phyloP scores from a whole-genome alignment of 1,140 invertebrate genomes.

The Monochamus saltuarius region DNA sequence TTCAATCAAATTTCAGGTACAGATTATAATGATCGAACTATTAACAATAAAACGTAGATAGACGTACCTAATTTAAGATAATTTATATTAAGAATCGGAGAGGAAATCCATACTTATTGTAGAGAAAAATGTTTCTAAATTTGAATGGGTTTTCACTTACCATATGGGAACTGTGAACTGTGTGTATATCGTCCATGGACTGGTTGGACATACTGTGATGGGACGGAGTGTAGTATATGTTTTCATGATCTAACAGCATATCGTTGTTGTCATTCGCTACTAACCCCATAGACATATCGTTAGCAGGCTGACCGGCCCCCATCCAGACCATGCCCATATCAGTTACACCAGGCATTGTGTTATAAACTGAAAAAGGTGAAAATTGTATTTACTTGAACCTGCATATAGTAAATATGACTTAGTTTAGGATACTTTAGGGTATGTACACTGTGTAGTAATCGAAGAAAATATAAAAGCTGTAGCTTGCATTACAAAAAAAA shows the following conservation, averaged over 20 bases:
- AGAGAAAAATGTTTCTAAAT: background rate
- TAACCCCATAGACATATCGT: conserved; percentile 53
- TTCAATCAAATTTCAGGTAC: no score
- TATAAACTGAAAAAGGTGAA: conserved; percentile 41
- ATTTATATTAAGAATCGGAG: no score
- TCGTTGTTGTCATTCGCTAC: conserved; percentile 44
- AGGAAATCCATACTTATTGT: background rate
- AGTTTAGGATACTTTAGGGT: no score
- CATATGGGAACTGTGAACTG: conserved; percentile 58
- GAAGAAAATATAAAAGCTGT: no score
- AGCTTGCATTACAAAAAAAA: no score
- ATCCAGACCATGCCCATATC: conserved; percentile 75
- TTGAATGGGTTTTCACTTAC: conserved; percentile 42
- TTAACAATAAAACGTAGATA: no score
- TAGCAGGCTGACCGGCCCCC: conserved; percentile 62
- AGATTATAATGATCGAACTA: no score
- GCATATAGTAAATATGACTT: no score
- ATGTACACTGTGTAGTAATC: no score
- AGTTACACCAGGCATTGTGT: conserved; percentile 59
- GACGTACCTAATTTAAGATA: no score
- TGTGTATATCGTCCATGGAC: conserved; percentile 60
- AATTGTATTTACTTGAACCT: no score
- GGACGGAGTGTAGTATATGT: conserved; percentile 59
- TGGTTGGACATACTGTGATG: conserved; percentile 53
- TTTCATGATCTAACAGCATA: conserved; percentile 59